Evolutionary conservation across 1,140 invertebrate species (phyloP).

Genomic region (Dreissena rostriformis): DNA sequence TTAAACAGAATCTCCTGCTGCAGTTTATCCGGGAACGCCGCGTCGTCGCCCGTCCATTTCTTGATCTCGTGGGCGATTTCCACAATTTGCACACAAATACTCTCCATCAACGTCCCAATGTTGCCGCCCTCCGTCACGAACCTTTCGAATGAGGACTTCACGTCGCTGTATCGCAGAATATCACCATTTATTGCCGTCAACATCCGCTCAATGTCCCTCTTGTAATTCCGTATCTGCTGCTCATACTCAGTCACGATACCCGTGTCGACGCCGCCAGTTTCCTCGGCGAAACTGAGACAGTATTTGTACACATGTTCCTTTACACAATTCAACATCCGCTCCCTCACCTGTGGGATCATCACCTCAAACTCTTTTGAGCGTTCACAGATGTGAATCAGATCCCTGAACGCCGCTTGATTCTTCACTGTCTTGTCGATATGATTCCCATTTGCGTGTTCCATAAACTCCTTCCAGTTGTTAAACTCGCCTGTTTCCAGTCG

Average conservation of each 20-base stretch:
- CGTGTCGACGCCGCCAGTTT: slow-evolving; percentile 62
- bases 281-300: slow-evolving; percentile 68
- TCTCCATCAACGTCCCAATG: slow-evolving; percentile 66
- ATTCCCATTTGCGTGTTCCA: slow-evolving; percentile 57
- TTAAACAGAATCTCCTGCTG: slow-evolving; percentile 67
- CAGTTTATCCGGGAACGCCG: slow-evolving; percentile 63
- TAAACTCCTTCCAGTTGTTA: slow-evolving; percentile 67
- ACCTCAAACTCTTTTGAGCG: slow-evolving; percentile 67
- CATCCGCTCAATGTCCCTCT: slow-evolving; percentile 63
- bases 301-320: slow-evolving; percentile 68
- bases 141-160: slow-evolving; percentile 65
- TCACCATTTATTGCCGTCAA: slow-evolving; percentile 62
- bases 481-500: slow-evolving; percentile 53
- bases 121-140: slow-evolving; percentile 63
- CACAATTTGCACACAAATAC: slow-evolving; percentile 65
- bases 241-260: slow-evolving; percentile 65
- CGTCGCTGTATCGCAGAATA: slow-evolving; percentile 69
- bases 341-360: slow-evolving; percentile 61
- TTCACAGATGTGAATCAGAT: slow-evolving; percentile 64
- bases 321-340: slow-evolving; percentile 63
- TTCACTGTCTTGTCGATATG: slow-evolving; percentile 44
- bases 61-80: slow-evolving; percentile 65
- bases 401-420: slow-evolving; percentile 46
- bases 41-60: slow-evolving; percentile 68
- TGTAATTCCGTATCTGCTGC: slow-evolving; percentile 58